Base-by-base conservation (phyloP, 2,113 vertebrate species). In the Picathartes gymnocephalus region DNA sequence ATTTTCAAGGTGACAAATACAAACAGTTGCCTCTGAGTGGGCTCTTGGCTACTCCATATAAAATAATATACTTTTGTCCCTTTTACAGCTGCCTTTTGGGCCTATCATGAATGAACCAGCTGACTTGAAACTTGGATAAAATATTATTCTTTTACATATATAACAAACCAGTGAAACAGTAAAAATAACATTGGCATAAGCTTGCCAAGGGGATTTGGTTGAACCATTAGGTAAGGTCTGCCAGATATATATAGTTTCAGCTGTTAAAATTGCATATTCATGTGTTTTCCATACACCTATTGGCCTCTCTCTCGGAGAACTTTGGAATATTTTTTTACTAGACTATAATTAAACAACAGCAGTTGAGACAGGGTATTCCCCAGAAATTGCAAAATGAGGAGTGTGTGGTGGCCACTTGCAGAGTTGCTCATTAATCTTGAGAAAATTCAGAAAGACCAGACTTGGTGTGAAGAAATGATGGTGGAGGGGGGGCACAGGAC, bases 251-350 rank as follows among this genome's bases (percentile, higher is more conserved):
- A 95, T 50, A 81, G 65, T 95, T 97, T 95, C 88, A 96, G 82
- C 86, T 96, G 93, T 92, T 95, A 96, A 96, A 95, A 96, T 93
- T 96, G 71, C 73, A 92, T 92, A 97, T 97, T 96, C 95, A 95
- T 96, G 48, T 96, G 88, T 96, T 97, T 97, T 96, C 91, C 95
- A 96, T 96, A 56, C 90, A 96, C 88, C 76, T 90, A 62, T 72
- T 96, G 94, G 84, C 86, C 81, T 92, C 78, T 69, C 47, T 92
- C 58, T 87, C 2, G 0, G 40, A 90, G 37, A 90, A 53, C n/a
- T 81, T 84, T 82, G 88, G 81, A 92, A 77, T 70, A 45, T 9
- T 56, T 92, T 91, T 92, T 91, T 94, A 91, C 76, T 92, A 89
- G 86, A 56, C 71, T 73, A 77, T 83, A 96, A 92, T 97, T 95